These are phyloP conservation scores for Sprattus sprattus DNA, from an alignment of 2,113 vertebrate genomes.

Conservation along the genomic window DNA sequence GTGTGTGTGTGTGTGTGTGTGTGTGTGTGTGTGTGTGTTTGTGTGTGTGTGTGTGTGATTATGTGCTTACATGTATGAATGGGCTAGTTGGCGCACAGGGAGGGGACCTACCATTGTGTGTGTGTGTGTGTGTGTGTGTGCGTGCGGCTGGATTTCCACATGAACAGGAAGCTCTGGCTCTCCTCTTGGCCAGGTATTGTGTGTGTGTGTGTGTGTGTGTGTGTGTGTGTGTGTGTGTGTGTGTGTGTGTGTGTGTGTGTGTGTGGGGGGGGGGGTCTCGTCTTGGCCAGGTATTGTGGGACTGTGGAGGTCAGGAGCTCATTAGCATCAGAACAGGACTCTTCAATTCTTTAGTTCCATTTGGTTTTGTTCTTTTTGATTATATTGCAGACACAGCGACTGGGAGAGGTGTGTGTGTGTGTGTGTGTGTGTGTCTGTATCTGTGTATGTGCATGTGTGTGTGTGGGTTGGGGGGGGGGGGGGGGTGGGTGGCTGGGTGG, in stretches of 20 bases:
- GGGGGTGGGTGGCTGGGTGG: neutral
- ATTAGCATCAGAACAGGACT: neutral
- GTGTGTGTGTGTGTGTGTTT: too few species aligned
- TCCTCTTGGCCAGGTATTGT: neutral
- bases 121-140: conserved; percentile 43
- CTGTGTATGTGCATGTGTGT: neutral
- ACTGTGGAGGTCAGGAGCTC: neutral
- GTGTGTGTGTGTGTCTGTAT: neutral
- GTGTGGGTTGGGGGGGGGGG: neutral
- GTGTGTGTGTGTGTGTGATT: too few species aligned
- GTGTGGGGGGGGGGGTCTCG: conserved; percentile 28
- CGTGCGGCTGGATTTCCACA: conserved; percentile 59
- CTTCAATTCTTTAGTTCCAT: neutral
- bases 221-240: conserved; percentile 41
- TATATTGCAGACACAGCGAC: neutral
- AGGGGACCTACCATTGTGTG: conserved; percentile 47
- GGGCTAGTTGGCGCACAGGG: neutral
- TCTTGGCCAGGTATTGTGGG: neutral
- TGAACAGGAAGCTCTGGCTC: conserved; percentile 64
- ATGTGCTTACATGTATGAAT: neutral
- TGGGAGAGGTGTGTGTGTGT: neutral
- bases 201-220: conserved; percentile 52
- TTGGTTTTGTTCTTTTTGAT: neutral
- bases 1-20: neutral
- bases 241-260: conserved; percentile 43